Evolutionary conservation across 2,888 invertebrate species (phyloP).

Genomic region (Patella depressa): DNA sequence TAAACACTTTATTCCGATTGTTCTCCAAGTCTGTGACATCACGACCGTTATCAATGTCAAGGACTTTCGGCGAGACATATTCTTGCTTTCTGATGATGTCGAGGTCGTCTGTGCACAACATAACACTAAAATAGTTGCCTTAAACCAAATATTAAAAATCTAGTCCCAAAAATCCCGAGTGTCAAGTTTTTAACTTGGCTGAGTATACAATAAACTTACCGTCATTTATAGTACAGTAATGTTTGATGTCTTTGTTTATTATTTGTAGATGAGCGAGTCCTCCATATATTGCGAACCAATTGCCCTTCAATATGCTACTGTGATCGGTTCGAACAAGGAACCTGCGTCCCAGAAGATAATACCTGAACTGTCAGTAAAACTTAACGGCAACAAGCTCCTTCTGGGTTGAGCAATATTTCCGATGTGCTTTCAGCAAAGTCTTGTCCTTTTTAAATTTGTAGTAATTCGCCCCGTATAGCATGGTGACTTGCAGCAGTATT

Average conservation of each 20-base stretch:
- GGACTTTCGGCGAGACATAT: no score
- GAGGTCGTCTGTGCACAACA: no score
- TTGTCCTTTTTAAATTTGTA: constrained; percentile 36
- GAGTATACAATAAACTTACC: background rate
- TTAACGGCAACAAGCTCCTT: constrained; percentile 38
- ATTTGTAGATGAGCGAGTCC: background rate
- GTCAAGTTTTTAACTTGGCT: no score
- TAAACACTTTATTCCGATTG: no score
- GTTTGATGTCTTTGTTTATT: background rate
- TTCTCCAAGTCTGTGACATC: no score
- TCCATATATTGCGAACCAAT: constrained; percentile 25
- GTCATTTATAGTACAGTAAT: background rate
- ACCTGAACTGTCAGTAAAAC: constrained; percentile 34
- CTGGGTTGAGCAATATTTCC: constrained; percentile 39
- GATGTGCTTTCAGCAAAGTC: constrained; percentile 36
- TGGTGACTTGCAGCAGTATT: constrained; percentile 40
- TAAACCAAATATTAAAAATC: no score
- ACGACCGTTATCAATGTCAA: no score
- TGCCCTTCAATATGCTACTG: constrained; percentile 33
- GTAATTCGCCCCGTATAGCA: constrained; percentile 38
- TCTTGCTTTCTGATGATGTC: no score
- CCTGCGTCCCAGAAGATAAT: constrained; percentile 33
- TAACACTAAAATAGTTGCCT: no score
- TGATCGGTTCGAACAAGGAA: constrained; percentile 39
- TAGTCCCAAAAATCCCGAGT: no score